Evolutionary conservation across 2,888 invertebrate genomes (phyloP), one percentile per base, ranked within the genome.

Genomic region (Iphiclides podalirius): DNA sequence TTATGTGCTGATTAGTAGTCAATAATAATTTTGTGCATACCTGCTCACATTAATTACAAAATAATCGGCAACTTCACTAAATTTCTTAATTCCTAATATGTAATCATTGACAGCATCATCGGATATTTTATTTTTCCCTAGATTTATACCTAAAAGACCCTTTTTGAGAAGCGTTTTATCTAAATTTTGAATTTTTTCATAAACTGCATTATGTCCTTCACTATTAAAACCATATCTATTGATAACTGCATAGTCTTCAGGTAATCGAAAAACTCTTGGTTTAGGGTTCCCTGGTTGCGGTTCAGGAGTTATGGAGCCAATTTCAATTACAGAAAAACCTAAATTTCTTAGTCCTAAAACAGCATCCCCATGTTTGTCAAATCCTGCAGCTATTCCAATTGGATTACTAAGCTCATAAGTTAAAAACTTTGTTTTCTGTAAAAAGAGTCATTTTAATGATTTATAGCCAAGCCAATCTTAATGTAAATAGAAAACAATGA

Each of bases 321-420:
- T 93, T 91, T 99, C 99, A 14, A 99, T 93, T 77, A 98, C 96
- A 3, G 98, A 96, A 82, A 99, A 98, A 0, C 99, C 99, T 49
- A 97, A 84, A 65, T 93, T 92, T 53, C 92, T 90, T 31, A 99
- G 81, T 0, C 96, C 96, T 63, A 92, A 79, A 1, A 98, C 90
- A 14, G 96, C 97, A 87, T 98, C 98, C 4, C 94, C 98, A 81
- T 99, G 94, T 79, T 99, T 99, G 79, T 99, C 99, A 85, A 99
- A 99, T 4, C 99, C 99, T 49, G 99, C 99, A 16, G 99, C 99
- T 67, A 99, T 93, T n/a, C 99, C 99, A 61, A 99, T 81, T 0
- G 99, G 99, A 86, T 98, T 98, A 46, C 90, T 87, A 53, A 99
- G 92, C 9, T 92, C 76, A 54, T 92, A 88, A 14, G 92, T 92